A percentile compares a stretch with the other conserved stretches of the same genome.
Evolutionary conservation across 2,888 invertebrate species (phyloP).

Genomic region (Drosophila gaucha): DNA sequence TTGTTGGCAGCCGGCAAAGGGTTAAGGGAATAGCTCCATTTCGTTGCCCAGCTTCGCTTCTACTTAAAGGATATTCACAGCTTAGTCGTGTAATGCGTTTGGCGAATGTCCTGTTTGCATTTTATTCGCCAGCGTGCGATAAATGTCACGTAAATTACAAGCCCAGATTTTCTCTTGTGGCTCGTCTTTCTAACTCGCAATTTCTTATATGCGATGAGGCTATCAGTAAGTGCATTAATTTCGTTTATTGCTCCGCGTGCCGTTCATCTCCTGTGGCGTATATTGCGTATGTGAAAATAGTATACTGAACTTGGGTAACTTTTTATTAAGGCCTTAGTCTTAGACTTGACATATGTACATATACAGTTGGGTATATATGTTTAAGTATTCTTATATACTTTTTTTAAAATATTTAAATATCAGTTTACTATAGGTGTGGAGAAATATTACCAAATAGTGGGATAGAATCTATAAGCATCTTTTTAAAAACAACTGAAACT

Average conservation of each 20-base stretch:
- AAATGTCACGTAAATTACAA: conserved; percentile 65
- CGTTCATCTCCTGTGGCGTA: conserved; percentile 4
- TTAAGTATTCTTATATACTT: too few species aligned
- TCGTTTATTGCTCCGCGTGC: conserved; percentile 26
- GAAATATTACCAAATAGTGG: too few species aligned
- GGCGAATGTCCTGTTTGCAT: conserved; percentile 52
- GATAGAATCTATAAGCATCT: too few species aligned
- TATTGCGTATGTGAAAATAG: background rate
- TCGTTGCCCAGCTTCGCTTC: conserved; percentile 45
- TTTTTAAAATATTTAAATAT: too few species aligned
- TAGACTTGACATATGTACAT: background rate
- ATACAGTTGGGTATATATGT: too few species aligned
- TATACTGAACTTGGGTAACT: background rate
- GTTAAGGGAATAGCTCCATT: conserved; percentile 52
- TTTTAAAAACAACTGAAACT: too few species aligned
- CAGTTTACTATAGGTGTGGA: too few species aligned
- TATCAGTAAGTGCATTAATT: conserved; percentile 49
- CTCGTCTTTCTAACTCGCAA: conserved; percentile 1
- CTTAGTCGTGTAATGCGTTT: conserved; percentile 75
- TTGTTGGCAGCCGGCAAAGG: conserved; percentile 60
- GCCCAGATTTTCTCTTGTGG: conserved; percentile 23
- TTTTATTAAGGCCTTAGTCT: background rate
- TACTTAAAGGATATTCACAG: conserved; percentile 70
- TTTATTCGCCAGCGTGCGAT: conserved; percentile 47
- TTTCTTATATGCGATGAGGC: conserved; percentile 18